A percentile compares a stretch with the other conserved stretches of the same genome.
Conservation (phyloP, 2,113 vertebrate species). For the Hippopotamus amphibius region DNA sequence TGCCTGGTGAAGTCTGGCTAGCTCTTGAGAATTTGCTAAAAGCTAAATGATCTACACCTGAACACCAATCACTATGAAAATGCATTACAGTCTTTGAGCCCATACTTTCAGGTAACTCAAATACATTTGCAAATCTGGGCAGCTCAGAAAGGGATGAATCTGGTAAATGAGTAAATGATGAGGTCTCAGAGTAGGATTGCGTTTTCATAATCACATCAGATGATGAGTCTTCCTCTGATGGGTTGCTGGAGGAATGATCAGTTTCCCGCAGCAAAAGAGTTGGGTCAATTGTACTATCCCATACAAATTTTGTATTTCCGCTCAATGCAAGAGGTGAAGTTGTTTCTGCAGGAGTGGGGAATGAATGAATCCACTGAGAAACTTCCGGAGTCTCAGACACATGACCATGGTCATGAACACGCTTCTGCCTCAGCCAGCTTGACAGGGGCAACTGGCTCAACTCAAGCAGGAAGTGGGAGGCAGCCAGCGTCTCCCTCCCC, state of each 20-base stretch:
- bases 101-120: neutral
- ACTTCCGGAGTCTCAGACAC: neutral
- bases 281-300: neutral
- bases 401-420: neutral
- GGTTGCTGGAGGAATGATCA: neutral
- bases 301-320: neutral
- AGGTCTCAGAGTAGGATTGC: neutral
- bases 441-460: neutral
- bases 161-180: neutral
- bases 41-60: neutral
- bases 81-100: neutral
- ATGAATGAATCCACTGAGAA: neutral
- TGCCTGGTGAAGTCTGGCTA: constrained; percentile 6
- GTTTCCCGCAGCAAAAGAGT: neutral
- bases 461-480: neutral
- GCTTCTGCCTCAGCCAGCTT: neutral
- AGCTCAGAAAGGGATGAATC: neutral
- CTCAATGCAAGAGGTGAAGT: neutral
- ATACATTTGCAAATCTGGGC: constrained; percentile 2
- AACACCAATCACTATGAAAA: neutral
- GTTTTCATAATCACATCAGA: neutral
- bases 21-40: constrained; percentile 48
- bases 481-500: neutral
- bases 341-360: neutral
- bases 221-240: neutral